Conservation (phyloP, 2,113 vertebrate genomes). For the Desmodus rotundus region DNA sequence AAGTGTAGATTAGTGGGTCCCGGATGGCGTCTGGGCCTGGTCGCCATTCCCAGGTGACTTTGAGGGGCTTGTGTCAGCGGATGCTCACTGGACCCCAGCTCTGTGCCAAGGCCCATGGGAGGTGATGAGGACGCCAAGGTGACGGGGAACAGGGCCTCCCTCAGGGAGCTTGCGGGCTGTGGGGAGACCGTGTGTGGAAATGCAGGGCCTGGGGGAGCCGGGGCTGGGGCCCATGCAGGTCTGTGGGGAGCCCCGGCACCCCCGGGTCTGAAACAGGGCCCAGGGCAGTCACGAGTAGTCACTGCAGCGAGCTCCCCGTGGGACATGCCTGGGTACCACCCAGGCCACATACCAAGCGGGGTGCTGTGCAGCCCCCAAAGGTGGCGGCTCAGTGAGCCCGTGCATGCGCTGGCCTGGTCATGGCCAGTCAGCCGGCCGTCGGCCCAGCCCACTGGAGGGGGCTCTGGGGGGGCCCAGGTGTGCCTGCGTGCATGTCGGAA, state of each 20-base stretch:
- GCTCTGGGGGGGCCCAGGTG: fast-evolving
- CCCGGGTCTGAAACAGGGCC: background rate
- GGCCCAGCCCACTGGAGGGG: too few relatives aligned
- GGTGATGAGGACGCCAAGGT: background rate
- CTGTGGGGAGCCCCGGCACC: background rate
- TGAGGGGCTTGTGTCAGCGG: background rate
- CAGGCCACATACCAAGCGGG: fast-evolving
- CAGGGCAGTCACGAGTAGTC: background rate
- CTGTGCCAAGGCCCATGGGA: fast-evolving
- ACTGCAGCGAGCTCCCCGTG: fast-evolving
- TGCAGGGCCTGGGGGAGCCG: background rate
- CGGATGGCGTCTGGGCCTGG: fast-evolving
- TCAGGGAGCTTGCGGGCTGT: fast-evolving
- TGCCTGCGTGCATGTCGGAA: fast-evolving
- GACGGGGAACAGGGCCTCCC: background rate
- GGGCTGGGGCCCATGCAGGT: background rate
- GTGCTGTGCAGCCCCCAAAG: background rate
- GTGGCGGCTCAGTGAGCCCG: background rate
- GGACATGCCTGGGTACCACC: background rate
- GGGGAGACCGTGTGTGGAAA: fast-evolving
- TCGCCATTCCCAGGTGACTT: background rate
- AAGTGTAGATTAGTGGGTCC: fast-evolving
- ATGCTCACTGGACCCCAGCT: background rate
- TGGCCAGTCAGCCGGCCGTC: too few relatives aligned
- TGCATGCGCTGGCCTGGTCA: fast-evolving